These are phyloP conservation scores for Spilosoma lubricipeda DNA, from an alignment of 2,888 invertebrate species.

Conservation along the genomic window DNA sequence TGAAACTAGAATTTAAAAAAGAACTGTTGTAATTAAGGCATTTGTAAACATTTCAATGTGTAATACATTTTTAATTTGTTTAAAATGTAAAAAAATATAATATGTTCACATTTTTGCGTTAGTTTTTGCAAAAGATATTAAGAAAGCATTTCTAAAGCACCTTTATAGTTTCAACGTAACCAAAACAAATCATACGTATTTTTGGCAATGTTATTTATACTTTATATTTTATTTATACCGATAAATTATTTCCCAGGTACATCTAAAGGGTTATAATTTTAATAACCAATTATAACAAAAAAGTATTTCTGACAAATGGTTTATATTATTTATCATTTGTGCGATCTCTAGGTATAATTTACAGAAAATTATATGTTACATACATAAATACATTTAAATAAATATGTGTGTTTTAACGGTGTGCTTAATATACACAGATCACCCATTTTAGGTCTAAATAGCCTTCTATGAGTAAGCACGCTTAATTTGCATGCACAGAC, in stretches of 20 bases:
- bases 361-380: too few relatives aligned
- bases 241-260: neutral
- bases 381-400: too few relatives aligned
- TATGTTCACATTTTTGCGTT: neutral
- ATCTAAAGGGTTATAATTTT: neutral
- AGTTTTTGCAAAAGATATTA: neutral
- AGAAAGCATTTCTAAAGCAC: neutral
- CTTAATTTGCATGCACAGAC: neutral
- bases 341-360: neutral
- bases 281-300: neutral
- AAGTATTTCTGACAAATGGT: neutral
- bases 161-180: neutral
- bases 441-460: neutral
- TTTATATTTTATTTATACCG: neutral
- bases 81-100: neutral
- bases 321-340: neutral
- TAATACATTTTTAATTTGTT: neutral
- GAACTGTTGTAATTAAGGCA: neutral
- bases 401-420: neutral
- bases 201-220: neutral
- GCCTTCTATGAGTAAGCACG: neutral
- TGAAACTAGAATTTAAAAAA: constrained; percentile 24
- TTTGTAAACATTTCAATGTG: constrained; percentile 1
- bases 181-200: neutral
- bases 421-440: neutral